Base-by-base conservation (phyloP, 1,140 invertebrate genomes). In the Aleiodes sp. region DNA sequence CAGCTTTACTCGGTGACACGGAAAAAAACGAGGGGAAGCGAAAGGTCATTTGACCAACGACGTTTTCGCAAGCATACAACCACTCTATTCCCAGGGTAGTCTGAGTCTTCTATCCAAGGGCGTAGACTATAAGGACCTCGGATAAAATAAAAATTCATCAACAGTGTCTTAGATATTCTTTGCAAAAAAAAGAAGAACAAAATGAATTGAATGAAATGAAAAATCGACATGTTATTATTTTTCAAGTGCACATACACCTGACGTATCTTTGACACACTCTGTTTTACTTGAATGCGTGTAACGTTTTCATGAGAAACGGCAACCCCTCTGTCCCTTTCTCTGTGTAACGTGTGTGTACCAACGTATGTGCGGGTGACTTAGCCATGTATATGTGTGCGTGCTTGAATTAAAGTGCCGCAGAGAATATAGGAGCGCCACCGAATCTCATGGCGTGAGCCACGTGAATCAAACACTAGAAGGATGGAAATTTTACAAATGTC, bases 371-470 rank as follows among this genome's bases (percentile, higher is more conserved):
- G 46, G 26, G 46, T 56, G 46, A 28, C 24, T 59, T 29, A 8
- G 7, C 21, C 1, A 59, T 59, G 28, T 59, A 56, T 21, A 59
- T 59, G 56, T 59, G 24, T 59, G 56, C 29, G 28, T 52, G 46
- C 46, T 29, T 59, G 28, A 59, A 59, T 59, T 59, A 59, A 59
- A 59, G 56, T 59, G 28, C 56, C 28, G 56, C 56, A 59, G 56
- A 59, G 56, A 59, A 31, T 59, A 59, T 29, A 52, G 46, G 46
- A 52, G 46, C 46, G 46, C 46, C 46, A 52, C 46, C 46, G 21
- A 52, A 52, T 52, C 4, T 52, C 46, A 59, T 26, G 12, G 24
- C 12, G 56, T 59, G 14, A 59, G 56, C 56, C 56, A 59, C 56
- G 56, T 59, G 56, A 59, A 59, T 59, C 56, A 59, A 52, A 31